phyloP scores from a whole-genome alignment of 2,888 invertebrate genomes.

The Myopa tessellatipennis region DNA sequence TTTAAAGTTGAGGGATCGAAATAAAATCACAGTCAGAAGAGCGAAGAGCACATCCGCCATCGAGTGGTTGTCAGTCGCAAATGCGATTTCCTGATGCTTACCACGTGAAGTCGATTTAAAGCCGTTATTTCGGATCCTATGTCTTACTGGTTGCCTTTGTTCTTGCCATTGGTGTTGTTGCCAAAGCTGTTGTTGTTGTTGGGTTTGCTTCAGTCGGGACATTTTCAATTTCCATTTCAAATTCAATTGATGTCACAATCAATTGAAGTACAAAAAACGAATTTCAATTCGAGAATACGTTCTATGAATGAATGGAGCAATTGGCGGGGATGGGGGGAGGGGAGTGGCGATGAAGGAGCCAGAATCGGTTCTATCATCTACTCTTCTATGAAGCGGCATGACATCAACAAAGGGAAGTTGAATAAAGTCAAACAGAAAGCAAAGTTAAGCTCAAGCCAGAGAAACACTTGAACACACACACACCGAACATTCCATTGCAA shows the following conservation, averaged over 20 bases:
- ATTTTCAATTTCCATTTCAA: conserved; percentile 38
- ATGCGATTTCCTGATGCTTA: conserved; percentile 32
- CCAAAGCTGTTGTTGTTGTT: neutral
- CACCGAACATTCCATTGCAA: neutral
- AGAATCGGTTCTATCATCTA: neutral
- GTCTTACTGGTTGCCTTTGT: neutral
- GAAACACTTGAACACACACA: neutral
- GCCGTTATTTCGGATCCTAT: conserved; percentile 1
- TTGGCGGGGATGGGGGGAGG: neutral
- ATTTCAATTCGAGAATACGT: conserved; percentile 30
- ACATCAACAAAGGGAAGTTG: neutral
- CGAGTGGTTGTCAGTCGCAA: conserved; percentile 23
- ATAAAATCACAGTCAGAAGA: too few relatives aligned
- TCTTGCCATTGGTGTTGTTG: neutral
- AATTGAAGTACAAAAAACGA: conserved; percentile 42
- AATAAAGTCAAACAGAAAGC: neutral
- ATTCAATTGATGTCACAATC: conserved; percentile 42
- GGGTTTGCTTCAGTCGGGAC: neutral
- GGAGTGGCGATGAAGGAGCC: neutral
- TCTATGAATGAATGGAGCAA: conserved; percentile 6
- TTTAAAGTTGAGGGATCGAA: too few relatives aligned
- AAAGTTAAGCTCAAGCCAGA: conserved; percentile 6
- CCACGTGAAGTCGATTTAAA: conserved; percentile 29
- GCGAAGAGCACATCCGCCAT: neutral
- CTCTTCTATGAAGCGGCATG: neutral